These are phyloP conservation scores for Sarcophaga carnaria DNA, from an alignment of 2,888 invertebrate genomes.

Conservation along the genomic window DNA sequence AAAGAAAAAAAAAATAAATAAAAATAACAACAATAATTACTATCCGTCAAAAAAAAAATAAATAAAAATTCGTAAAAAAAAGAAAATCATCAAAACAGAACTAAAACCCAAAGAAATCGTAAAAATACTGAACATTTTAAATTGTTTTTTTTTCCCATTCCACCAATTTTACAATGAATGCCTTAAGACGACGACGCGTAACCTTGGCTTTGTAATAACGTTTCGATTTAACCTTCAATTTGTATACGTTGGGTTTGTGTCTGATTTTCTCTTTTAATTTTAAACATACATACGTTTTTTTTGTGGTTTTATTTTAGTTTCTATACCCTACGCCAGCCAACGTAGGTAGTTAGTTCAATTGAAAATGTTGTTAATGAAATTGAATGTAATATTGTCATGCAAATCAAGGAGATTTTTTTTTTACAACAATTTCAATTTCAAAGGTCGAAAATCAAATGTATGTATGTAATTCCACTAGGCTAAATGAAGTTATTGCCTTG, in stretches of 20 bases:
- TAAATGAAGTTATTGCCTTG: too few relatives aligned
- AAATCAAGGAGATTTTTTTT: too few relatives aligned
- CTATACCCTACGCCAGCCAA: neutral
- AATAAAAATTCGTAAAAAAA: neutral
- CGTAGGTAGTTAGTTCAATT: too few relatives aligned
- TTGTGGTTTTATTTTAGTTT: conserved; percentile 7
- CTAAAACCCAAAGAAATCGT: neutral
- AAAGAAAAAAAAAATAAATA: neutral
- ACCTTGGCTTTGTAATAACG: conserved; percentile 65
- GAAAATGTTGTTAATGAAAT: too few relatives aligned
- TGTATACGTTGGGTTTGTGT: neutral
- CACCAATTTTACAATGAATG: conserved; percentile 32
- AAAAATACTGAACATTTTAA: conserved; percentile 3
- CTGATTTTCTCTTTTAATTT: conserved; percentile 25
- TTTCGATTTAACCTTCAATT: conserved; percentile 55
- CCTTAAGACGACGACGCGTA: conserved; percentile 33
- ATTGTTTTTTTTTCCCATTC: conserved; percentile 26
- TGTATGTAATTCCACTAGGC: too few relatives aligned
- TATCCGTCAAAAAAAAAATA: neutral
- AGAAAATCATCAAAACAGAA: neutral
- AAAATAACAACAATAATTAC: neutral
- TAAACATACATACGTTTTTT: neutral
- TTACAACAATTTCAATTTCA: too few relatives aligned
- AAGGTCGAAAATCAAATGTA: too few relatives aligned
- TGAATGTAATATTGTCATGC: too few relatives aligned